Evolutionary conservation across 2,888 invertebrate species (phyloP).

Genomic region (Aplocera efformata): DNA sequence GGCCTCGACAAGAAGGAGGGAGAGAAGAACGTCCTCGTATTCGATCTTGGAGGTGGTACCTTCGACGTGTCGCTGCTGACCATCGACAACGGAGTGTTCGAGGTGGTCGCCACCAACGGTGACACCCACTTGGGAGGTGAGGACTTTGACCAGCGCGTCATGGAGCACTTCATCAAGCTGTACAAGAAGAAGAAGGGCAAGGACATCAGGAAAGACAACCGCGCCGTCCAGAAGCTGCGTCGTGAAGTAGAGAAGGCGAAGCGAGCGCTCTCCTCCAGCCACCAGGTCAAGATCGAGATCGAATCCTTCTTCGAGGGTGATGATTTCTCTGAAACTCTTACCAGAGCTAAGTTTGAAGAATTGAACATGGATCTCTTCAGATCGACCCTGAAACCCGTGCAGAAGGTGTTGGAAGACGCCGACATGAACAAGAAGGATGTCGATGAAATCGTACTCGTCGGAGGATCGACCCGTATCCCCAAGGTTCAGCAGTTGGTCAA

Average conservation of each 20-base stretch:
- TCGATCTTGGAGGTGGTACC: conserved; percentile 99
- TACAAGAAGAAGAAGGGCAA: conserved; percentile 99
- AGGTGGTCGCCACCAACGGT: conserved; percentile 94
- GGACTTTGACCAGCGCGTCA: conserved; percentile 98
- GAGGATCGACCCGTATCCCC: conserved; percentile 99
- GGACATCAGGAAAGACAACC: conserved; percentile 96
- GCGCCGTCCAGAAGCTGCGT: conserved; percentile 97
- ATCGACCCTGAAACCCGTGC: conserved; percentile 96
- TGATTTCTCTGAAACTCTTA: conserved; percentile 98
- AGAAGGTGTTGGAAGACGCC: conserved; percentile 98
- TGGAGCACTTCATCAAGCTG: conserved; percentile 99
- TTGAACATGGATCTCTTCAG: conserved; percentile 96
- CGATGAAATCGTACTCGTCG: conserved; percentile 98
- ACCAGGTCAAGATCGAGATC: conserved; percentile 98
- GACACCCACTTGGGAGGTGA: conserved; percentile 99
- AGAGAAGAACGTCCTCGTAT: conserved; percentile 98
- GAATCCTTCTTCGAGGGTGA: conserved; percentile 99
- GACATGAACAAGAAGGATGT: conserved; percentile 99
- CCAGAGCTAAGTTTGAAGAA: conserved; percentile 99
- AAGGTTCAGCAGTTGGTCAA: conserved; percentile 97
- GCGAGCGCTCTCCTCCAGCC: conserved; percentile 95
- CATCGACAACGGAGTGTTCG: conserved; percentile 99
- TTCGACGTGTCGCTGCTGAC: conserved; percentile 99
- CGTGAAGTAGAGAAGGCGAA: conserved; percentile 99
- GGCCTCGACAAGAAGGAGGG: conserved; percentile 98